phyloP scores from a whole-genome alignment of 2,113 vertebrate genomes.

The Sciurus niger region DNA sequence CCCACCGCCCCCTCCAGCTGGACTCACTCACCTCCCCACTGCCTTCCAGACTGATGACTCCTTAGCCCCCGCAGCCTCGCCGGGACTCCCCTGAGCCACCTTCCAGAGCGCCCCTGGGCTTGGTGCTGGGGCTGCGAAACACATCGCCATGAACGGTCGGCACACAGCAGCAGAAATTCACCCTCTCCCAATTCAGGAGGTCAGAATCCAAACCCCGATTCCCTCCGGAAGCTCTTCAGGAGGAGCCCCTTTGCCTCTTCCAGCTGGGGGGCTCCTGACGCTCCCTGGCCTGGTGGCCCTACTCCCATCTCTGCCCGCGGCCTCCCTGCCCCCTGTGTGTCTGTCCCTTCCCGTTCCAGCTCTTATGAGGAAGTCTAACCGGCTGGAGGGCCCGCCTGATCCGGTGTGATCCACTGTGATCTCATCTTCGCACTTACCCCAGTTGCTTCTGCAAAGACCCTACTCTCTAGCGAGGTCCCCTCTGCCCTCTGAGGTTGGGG shows the following conservation, averaged over 20 bases:
- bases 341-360: neutral
- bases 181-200: neutral
- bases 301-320: neutral
- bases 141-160: no score
- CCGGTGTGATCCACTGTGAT: no score
- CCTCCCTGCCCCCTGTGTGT: neutral
- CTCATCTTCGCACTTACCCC: neutral
- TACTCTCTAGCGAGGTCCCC: neutral
- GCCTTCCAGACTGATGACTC: accelerated
- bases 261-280: accelerated
- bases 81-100: neutral
- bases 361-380: neutral
- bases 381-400: neutral
- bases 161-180: neutral
- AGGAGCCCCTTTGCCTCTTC: accelerated
- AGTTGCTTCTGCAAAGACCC: neutral
- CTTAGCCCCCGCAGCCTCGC: neutral
- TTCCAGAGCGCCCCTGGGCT: neutral
- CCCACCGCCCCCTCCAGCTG: neutral
- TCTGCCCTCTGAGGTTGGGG: no score
- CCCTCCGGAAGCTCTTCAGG: accelerated
- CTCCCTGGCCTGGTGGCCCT: accelerated
- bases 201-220: neutral
- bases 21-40: neutral
- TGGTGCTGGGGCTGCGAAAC: neutral